Conservation (phyloP, 2,113 vertebrate species). For the Sphaerodactylus townsendi region DNA sequence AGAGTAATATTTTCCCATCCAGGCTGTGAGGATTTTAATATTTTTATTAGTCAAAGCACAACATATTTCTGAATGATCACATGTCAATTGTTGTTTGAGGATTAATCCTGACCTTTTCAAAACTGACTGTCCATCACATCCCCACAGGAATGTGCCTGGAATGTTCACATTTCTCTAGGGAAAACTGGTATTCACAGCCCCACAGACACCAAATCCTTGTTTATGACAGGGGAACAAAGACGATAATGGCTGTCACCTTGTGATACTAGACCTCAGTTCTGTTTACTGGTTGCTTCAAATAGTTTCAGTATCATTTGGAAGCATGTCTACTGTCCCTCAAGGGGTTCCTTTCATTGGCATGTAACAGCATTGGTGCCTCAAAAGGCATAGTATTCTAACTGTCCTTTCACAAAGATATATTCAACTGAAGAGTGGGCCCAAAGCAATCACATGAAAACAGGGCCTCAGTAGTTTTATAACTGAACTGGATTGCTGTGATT, state of each 20-base stretch:
- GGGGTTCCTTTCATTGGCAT: background rate
- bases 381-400: background rate
- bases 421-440: background rate
- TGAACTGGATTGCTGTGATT: background rate
- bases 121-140: constrained; percentile 31
- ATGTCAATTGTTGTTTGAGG: constrained; percentile 60
- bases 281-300: background rate
- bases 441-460: background rate
- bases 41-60: constrained; percentile 69
- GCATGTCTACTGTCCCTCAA: background rate
- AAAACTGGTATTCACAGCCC: background rate
- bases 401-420: background rate
- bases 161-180: background rate
- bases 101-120: constrained; percentile 60
- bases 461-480: background rate
- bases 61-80: constrained; percentile 68
- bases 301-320: background rate
- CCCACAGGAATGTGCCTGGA: background rate
- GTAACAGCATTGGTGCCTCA: background rate
- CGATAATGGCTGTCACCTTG: background rate
- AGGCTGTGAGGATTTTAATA: constrained; percentile 69
- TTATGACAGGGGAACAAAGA: background rate
- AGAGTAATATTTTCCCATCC: constrained; percentile 66
- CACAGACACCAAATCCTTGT: background rate
- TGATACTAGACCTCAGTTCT: background rate